phyloP scores from a whole-genome alignment of 2,797 vertebrate species.

The Rhinichthys osculus region DNA sequence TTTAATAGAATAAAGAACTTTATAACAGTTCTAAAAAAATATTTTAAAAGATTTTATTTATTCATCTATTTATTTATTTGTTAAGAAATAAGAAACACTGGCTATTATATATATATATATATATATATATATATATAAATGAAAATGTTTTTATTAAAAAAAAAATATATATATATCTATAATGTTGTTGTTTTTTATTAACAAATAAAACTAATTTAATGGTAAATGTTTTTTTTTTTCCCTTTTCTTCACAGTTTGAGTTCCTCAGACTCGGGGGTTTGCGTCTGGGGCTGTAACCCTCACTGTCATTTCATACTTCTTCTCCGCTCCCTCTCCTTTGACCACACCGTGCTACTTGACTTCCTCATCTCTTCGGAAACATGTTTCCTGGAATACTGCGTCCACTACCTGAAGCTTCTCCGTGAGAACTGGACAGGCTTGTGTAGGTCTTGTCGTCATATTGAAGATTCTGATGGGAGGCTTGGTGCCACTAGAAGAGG shows the following conservation, averaged over 20 bases:
- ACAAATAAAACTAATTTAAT: neutral
- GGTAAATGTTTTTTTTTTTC: neutral
- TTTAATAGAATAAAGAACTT: neutral
- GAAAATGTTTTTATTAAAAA: no score
- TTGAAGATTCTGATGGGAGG: slow-evolving; percentile 45
- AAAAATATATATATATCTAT: no score
- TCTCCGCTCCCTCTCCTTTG: slow-evolving; percentile 85
- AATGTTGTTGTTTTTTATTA: no score
- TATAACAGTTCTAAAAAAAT: neutral
- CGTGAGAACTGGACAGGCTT: slow-evolving; percentile 79
- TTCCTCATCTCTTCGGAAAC: slow-evolving; percentile 96
- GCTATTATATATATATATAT: neutral
- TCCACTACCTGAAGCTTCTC: slow-evolving; percentile 89
- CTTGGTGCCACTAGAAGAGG: neutral
- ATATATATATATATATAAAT: no score
- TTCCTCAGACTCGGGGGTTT: slow-evolving; percentile 59
- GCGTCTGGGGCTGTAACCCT: slow-evolving; percentile 83
- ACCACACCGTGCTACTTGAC: slow-evolving; percentile 89
- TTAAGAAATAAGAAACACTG: neutral
- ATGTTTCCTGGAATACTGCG: slow-evolving; percentile 93
- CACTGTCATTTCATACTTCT: slow-evolving; percentile 91
- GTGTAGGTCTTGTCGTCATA: slow-evolving; percentile 67
- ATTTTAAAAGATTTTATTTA: neutral
- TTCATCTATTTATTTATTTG: neutral
- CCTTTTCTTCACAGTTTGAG: slow-evolving; percentile 32